Evolutionary conservation across 2,888 invertebrate genomes (phyloP), one percentile per base, ranked within the genome.

Genomic region (Cybosia mesomella): DNA sequence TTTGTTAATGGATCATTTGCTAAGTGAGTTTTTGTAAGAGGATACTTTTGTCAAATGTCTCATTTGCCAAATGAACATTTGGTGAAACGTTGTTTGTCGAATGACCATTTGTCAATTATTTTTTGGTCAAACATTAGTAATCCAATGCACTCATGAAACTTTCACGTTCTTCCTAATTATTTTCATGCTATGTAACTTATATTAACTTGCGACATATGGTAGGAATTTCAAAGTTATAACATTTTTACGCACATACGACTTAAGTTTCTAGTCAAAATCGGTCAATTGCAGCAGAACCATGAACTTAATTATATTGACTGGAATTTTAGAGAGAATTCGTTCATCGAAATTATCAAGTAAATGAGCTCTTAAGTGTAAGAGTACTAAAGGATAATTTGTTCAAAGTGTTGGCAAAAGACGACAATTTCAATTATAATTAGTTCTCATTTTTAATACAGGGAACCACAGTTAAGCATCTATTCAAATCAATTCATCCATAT

Each of bases 291-390:
- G 49, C n/a, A 49, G n/a, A n/a, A n/a, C n/a, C n/a, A 28, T 28
- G 28, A 4, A 28, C 28, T 28, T 49, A 49, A 43, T 43, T 39
- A 39, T 39, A 39, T 43, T 43, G 43, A 9, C 39, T 43, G 24
- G 13, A 24, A 22, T 24, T 43, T 60, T 22, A 7, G 24, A 9
- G 22, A 4, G 9, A 43, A 60, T 43, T n/a, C 22, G 15, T 21
- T 43, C 43, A 24, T 24, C 22, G 36, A 43, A 24, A 43, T 60
- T 60, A 24, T 43, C 43, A 60, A 60, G 43, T 24, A 43, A 43
- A 60, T 39, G 60, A 43, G 24, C 43, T 59, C 43, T 22, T 24
- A 43, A 43, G 60, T 43, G 24, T 24, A 60, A 60, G 43, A 60
- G 43, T 24, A 43, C 43, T 60, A 43, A 60, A 60, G 39, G 24